These are phyloP conservation scores for Rutpela maculata DNA, from an alignment of 2,888 invertebrate genomes.

Conservation along the genomic window DNA sequence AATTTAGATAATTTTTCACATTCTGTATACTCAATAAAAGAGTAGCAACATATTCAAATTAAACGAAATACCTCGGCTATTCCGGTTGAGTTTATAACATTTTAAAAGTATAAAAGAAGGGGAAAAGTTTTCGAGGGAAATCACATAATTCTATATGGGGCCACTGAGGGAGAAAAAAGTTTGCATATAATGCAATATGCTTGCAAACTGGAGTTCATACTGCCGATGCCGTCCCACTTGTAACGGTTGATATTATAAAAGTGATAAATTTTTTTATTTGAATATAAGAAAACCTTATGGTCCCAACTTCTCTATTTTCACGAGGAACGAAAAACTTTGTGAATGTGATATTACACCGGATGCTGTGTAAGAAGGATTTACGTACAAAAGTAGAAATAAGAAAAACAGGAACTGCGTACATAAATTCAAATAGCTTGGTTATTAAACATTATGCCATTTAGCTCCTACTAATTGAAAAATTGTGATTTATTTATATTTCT, in stretches of 20 bases:
- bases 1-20: neutral
- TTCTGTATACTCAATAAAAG: neutral
- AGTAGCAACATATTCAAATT: neutral
- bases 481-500: no score
- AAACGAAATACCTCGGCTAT: neutral
- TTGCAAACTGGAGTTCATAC: conserved; percentile 9
- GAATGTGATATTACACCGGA: neutral
- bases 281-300: conserved; percentile 5
- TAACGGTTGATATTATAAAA: conserved; percentile 5
- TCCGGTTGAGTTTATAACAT: conserved; percentile 1
- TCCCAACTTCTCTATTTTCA: neutral
- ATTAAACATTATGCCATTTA: no score
- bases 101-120: neutral
- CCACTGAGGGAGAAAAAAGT: conserved; percentile 14
- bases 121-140: conserved; percentile 17
- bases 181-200: conserved; percentile 27
- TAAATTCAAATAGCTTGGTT: no score
- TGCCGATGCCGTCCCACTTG: conserved; percentile 4
- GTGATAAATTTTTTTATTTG: conserved; percentile 14
- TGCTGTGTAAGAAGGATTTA: neutral
- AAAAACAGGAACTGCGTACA: neutral
- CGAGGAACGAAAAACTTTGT: neutral
- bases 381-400: neutral
- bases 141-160: conserved; percentile 25
- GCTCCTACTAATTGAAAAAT: no score